Evolutionary conservation across 2,888 invertebrate species (phyloP).

Genomic region (Hedya salicella): DNA sequence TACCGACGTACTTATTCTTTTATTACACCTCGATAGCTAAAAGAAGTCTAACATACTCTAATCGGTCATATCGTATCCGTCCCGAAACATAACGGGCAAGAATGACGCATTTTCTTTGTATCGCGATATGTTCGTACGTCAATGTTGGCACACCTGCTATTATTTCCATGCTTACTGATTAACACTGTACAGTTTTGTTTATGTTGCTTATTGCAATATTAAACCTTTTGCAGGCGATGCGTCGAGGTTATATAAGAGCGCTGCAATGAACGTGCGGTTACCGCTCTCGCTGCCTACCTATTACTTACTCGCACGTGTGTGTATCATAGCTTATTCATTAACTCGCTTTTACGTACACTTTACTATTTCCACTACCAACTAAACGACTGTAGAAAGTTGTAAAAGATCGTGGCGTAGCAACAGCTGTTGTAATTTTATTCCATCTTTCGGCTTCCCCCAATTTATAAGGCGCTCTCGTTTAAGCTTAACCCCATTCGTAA

Average conservation of each 20-base stretch:
- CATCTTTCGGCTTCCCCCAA: conserved; percentile 20
- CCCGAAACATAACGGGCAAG: conserved; percentile 1
- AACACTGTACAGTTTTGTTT: neutral
- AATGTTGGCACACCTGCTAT: conserved; percentile 1
- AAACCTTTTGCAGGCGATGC: conserved; percentile 8
- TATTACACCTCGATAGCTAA: neutral
- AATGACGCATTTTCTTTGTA: conserved; percentile 27
- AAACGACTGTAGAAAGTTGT: neutral
- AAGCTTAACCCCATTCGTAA: conserved; percentile 40
- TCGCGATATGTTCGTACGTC: conserved; percentile 26
- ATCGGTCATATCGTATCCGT: conserved; percentile 33
- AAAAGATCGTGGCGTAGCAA: neutral
- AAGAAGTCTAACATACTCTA: conserved; percentile 11
- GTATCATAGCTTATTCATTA: conserved; percentile 14
- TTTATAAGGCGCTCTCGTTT: conserved; percentile 33
- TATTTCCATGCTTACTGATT: conserved; percentile 1
- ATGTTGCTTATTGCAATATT: neutral
- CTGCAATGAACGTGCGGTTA: conserved; percentile 47
- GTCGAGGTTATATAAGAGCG: conserved; percentile 42
- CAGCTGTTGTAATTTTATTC: conserved; percentile 6
- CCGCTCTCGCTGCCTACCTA: conserved; percentile 26
- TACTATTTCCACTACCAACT: neutral
- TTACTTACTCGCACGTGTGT: neutral
- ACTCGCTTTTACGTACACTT: conserved; percentile 8
- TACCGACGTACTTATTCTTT: neutral